Percentiles rank a stretch among this genome's conserved stretches.
These are phyloP conservation scores for Lasioglossum zephyrum DNA, from an alignment of 2,888 invertebrate genomes.

Conservation along the genomic window DNA sequence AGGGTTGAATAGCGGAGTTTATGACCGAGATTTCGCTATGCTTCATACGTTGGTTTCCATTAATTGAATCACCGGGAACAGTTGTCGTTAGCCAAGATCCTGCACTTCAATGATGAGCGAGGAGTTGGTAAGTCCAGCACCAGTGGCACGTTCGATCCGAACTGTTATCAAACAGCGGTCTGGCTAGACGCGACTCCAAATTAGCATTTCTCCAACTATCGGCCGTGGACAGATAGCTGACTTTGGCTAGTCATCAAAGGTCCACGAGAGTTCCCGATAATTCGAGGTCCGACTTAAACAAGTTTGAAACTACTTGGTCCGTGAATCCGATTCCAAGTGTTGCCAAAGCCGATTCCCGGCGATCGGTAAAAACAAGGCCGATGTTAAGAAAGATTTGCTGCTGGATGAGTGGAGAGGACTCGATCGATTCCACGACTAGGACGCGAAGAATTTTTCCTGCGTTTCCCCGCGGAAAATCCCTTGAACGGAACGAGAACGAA, in stretches of 20 bases:
- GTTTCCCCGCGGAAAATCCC: neutral
- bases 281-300: constrained; percentile 23
- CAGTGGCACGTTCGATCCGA: neutral
- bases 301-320: constrained; percentile 35
- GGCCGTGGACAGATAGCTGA: constrained; percentile 23
- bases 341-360: constrained; percentile 18
- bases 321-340: constrained; percentile 6
- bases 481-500: constrained; percentile 29
- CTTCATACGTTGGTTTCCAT: neutral
- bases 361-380: neutral
- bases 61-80: neutral
- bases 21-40: too few relatives aligned
- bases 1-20: too few relatives aligned
- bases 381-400: neutral
- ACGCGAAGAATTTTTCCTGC: neutral
- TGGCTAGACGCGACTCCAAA: constrained; percentile 1
- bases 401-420: neutral
- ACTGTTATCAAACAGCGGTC: constrained; percentile 10
- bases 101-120: neutral
- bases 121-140: neutral
- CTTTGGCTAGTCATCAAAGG: constrained; percentile 17
- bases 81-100: neutral
- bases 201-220: constrained; percentile 47
- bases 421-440: neutral
- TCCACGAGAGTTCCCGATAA: constrained; percentile 27